Conservation (phyloP, 2,113 vertebrate genomes). For the Gasterosteus aculeatus region DNA sequence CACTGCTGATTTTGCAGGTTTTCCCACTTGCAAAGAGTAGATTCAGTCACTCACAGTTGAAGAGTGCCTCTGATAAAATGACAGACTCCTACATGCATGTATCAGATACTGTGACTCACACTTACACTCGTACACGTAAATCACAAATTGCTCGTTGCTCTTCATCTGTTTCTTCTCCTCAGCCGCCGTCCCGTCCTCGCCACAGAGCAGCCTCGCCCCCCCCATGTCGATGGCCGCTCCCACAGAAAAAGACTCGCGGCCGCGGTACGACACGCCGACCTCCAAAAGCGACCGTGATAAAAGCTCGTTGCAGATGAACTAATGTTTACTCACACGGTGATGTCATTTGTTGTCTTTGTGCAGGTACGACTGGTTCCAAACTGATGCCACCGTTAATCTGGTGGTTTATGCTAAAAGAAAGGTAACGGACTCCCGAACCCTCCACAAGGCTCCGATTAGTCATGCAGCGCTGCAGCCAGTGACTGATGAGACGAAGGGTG, state of each 20-base stretch:
- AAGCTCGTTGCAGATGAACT: background rate
- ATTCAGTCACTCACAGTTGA: too few species aligned
- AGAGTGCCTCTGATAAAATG: too few species aligned
- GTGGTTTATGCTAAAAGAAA: constrained; percentile 90
- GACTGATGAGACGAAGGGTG: too few species aligned
- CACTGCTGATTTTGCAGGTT: too few species aligned
- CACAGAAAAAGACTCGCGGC: constrained; percentile 68
- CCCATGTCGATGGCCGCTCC: constrained; percentile 43
- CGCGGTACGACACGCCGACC: constrained; percentile 65
- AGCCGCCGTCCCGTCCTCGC: constrained; percentile 63
- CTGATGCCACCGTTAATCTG: constrained; percentile 85
- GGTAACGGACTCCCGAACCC: constrained; percentile 55
- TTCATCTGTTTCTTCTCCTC: background rate
- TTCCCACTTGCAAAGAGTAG: too few species aligned
- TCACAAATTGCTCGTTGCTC: too few species aligned
- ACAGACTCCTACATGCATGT: too few species aligned
- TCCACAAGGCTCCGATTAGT: background rate
- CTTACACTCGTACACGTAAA: too few species aligned
- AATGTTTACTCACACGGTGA: background rate
- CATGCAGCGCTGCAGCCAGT: too few species aligned
- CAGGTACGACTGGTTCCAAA: constrained; percentile 98
- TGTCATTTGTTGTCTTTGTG: background rate
- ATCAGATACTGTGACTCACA: too few species aligned
- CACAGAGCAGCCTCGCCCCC: constrained; percentile 10
- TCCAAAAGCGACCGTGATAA: background rate